phyloP scores from a whole-genome alignment of 2,797 vertebrate species.

The Anas bernieri region DNA sequence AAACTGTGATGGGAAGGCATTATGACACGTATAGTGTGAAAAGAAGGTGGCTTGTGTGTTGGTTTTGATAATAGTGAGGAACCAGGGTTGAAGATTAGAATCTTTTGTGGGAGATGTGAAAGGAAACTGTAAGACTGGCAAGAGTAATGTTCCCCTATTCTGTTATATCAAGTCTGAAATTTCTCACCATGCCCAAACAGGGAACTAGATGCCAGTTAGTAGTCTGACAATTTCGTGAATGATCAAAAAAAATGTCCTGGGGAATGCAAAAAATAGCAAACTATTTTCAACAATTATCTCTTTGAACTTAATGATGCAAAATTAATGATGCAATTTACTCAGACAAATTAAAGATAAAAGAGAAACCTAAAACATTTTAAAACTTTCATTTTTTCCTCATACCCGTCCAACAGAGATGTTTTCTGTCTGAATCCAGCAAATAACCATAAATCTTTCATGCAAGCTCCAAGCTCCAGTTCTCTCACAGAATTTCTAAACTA shows the following conservation, averaged over 20 bases:
- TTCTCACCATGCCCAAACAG: background rate
- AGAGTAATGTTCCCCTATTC: background rate
- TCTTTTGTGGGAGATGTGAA: background rate
- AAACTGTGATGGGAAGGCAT: background rate
- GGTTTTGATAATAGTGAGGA: background rate
- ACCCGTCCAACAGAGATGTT: background rate
- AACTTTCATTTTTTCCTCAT: fast-evolving
- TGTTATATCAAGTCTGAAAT: background rate
- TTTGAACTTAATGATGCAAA: background rate
- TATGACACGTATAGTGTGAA: background rate
- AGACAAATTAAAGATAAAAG: background rate
- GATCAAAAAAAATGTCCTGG: background rate
- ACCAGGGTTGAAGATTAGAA: background rate
- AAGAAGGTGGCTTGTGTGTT: background rate
- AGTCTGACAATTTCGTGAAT: background rate
- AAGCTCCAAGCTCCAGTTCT: background rate
- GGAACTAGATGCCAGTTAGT: background rate
- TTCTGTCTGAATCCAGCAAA: background rate
- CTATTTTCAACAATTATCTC: background rate
- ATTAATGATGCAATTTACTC: background rate
- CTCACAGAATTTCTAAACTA: background rate
- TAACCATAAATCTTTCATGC: background rate
- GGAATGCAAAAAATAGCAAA: background rate
- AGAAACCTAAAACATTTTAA: background rate
- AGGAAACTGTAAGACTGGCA: background rate